Evolutionary conservation across 2,888 invertebrate species (phyloP).

Genomic region (Metallyticus violacea): DNA sequence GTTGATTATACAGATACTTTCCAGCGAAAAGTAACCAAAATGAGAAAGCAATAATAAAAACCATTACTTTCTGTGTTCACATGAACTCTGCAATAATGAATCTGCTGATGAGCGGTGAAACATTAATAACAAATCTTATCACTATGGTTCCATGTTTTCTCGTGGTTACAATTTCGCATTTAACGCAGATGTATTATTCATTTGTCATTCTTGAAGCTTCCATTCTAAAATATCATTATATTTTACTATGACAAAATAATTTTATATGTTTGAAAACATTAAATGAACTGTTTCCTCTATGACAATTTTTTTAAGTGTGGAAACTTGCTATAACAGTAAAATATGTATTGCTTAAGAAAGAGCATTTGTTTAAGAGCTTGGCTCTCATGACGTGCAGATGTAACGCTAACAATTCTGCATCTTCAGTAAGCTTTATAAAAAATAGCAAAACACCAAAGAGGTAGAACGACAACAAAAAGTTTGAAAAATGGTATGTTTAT

Average conservation of each 20-base stretch:
- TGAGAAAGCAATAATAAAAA: not conserved
- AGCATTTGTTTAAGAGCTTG: too few species aligned
- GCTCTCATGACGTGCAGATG: too few species aligned
- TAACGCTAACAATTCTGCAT: too few species aligned
- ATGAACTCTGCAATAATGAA: not conserved
- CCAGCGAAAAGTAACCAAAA: not conserved
- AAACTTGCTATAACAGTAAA: too few species aligned
- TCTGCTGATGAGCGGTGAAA: not conserved
- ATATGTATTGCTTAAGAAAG: too few species aligned
- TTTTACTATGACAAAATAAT: not conserved
- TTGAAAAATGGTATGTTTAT: too few species aligned
- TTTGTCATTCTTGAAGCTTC: not conserved
- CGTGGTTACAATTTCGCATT: not conserved
- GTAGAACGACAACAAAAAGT: too few species aligned
- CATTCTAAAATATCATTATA: not conserved
- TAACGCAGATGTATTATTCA: not conserved
- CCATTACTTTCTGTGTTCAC: not conserved
- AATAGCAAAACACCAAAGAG: too few species aligned
- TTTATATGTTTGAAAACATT: not conserved
- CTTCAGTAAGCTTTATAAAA: too few species aligned
- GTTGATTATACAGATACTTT: not conserved
- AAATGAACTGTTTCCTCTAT: not conserved
- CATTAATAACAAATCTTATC: not conserved
- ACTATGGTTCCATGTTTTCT: not conserved
- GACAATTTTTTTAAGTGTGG: too few species aligned